These are phyloP conservation scores for Pituophis catenifer DNA, from an alignment of 2,113 vertebrate genomes.

Conservation along the genomic window DNA sequence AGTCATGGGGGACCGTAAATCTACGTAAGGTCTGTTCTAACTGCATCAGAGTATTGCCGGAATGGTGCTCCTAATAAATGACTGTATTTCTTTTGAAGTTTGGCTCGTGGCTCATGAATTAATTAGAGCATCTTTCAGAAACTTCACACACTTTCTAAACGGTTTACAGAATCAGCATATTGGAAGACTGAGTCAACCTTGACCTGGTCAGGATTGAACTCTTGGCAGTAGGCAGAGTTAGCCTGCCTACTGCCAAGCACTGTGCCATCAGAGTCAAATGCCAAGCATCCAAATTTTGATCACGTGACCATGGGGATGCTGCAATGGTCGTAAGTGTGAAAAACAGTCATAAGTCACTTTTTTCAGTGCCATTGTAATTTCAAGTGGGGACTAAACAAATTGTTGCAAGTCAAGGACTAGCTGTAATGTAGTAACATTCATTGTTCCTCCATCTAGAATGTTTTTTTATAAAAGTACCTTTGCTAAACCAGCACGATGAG, in stretches of 20 bases:
- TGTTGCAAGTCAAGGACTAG: not conserved
- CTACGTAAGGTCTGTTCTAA: too few relatives aligned
- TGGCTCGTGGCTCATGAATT: too few relatives aligned
- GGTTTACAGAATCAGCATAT: not conserved
- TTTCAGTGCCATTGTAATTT: not conserved
- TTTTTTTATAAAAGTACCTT: slow-evolving; percentile 75
- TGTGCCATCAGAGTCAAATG: not conserved
- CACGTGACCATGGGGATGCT: not conserved
- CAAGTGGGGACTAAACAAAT: not conserved
- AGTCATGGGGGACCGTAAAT: too few relatives aligned
- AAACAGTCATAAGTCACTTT: not conserved
- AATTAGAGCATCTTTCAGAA: too few relatives aligned
- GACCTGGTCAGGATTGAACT: not conserved
- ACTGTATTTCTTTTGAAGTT: too few relatives aligned
- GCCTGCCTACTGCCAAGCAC: not conserved
- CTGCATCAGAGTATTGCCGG: too few relatives aligned
- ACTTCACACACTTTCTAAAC: not conserved
- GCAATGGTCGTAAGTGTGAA: not conserved
- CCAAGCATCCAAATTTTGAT: not conserved
- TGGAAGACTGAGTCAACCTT: not conserved
- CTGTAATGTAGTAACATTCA: slow-evolving; percentile 1
- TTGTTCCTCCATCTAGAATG: not conserved
- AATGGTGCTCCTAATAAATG: too few relatives aligned
- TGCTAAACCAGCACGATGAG: slow-evolving; percentile 91
- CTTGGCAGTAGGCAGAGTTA: not conserved